phyloP scores from a whole-genome alignment of 2,888 invertebrate genomes.

The Dryadula phaetusa region DNA sequence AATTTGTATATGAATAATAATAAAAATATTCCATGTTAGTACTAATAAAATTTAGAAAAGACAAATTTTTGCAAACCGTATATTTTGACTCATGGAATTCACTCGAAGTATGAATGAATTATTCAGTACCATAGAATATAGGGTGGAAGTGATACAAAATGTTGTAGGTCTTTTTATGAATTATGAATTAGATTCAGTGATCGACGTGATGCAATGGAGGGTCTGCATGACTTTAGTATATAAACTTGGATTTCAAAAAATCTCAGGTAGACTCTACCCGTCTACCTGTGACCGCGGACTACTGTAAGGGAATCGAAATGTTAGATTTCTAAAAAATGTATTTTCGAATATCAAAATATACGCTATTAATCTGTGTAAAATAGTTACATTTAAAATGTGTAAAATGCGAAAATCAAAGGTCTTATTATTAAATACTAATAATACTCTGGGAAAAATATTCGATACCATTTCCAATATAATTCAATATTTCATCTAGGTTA shows the following conservation, averaged over 20 bases:
- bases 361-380: no score
- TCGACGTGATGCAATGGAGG: background rate
- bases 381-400: no score
- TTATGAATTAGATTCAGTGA: background rate
- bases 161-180: background rate
- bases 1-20: background rate
- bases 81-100: conserved; percentile 7
- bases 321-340: no score
- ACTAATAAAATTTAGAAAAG: conserved; percentile 8
- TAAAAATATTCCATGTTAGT: background rate
- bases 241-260: no score
- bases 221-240: background rate
- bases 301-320: no score
- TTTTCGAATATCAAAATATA: no score
- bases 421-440: no score
- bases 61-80: conserved; percentile 17
- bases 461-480: conserved; percentile 18
- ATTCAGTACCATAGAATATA: conserved; percentile 22
- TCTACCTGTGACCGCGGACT: no score
- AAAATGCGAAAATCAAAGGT: no score
- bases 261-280: no score
- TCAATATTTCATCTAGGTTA: background rate
- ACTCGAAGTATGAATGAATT: conserved; percentile 15
- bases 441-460: no score
- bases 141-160: conserved; percentile 14